Percentiles rank a stretch among this genome's conserved stretches.
Conservation (phyloP, 2,797 vertebrate genomes). For the Phaenicophaeus curvirostris region DNA sequence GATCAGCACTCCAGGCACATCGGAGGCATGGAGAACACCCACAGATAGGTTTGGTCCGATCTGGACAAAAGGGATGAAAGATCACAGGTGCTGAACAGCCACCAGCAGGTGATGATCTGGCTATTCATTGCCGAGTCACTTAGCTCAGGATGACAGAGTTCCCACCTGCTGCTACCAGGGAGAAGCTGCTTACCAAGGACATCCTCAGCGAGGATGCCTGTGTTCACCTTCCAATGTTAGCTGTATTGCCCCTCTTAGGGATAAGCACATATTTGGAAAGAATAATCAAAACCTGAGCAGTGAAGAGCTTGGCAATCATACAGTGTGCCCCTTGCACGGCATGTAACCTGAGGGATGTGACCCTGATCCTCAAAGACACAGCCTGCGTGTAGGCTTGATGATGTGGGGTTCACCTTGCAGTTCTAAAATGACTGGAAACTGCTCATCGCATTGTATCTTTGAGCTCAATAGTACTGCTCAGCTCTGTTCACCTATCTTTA, state of each 20-base stretch:
- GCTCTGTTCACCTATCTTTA: not conserved
- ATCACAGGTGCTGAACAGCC: not conserved
- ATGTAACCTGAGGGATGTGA: rapidly evolving
- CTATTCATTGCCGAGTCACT: not conserved
- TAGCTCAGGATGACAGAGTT: not conserved
- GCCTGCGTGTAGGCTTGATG: rapidly evolving
- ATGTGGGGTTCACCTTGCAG: not conserved
- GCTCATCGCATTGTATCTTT: not conserved
- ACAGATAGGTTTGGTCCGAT: not conserved
- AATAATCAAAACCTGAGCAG: not conserved
- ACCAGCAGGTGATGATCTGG: not conserved
- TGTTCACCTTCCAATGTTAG: rapidly evolving
- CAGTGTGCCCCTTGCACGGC: rapidly evolving
- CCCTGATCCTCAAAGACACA: not conserved
- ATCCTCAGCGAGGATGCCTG: not conserved
- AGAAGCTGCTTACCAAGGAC: not conserved
- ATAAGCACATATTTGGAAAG: rapidly evolving
- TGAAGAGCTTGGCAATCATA: not conserved
- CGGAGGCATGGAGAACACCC: not conserved
- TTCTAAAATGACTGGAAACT: not conserved
- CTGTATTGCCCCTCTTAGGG: not conserved
- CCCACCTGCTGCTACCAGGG: not conserved
- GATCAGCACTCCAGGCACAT: not conserved
- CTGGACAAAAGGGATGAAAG: not conserved
- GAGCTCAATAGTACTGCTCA: not conserved